These are phyloP conservation scores for Yponomeuta sedellus DNA, from an alignment of 2,888 invertebrate genomes.

Conservation along the genomic window DNA sequence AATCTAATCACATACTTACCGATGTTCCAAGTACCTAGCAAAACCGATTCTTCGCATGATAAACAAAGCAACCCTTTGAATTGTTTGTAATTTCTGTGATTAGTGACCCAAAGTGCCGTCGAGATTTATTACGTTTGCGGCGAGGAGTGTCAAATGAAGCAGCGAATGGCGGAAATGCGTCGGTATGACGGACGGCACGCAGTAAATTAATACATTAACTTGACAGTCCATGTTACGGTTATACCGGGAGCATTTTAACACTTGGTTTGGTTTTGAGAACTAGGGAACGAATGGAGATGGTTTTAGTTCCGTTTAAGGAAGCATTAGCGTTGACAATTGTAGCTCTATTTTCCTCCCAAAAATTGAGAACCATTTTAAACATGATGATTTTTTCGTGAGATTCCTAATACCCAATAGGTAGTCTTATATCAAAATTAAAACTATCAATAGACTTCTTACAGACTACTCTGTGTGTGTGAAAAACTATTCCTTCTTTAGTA, in stretches of 20 bases:
- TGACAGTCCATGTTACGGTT: conserved; percentile 61
- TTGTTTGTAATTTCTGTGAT: conserved; percentile 58
- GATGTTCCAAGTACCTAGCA: no score
- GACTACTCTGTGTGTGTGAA: no score
- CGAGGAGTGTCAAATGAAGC: conserved; percentile 57
- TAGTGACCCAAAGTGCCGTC: conserved; percentile 48
- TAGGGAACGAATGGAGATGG: conserved; percentile 27
- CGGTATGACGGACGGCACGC: conserved; percentile 51
- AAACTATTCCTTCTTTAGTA: no score
- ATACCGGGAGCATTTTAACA: conserved; percentile 43
- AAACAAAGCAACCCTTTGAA: background rate
- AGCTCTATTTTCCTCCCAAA: no score
- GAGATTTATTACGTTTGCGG: conserved; percentile 64
- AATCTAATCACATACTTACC: no score
- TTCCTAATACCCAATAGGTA: no score
- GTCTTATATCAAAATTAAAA: no score
- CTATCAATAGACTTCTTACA: no score
- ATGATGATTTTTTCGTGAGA: no score
- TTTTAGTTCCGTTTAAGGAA: background rate
- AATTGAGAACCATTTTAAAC: no score
- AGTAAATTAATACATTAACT: conserved; percentile 73
- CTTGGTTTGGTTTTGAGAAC: conserved; percentile 39
- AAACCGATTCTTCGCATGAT: no score
- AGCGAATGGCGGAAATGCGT: conserved; percentile 51
- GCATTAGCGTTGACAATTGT: no score